These are phyloP conservation scores for Sussaba pulchella DNA, from an alignment of 2,888 invertebrate genomes.

Conservation along the genomic window DNA sequence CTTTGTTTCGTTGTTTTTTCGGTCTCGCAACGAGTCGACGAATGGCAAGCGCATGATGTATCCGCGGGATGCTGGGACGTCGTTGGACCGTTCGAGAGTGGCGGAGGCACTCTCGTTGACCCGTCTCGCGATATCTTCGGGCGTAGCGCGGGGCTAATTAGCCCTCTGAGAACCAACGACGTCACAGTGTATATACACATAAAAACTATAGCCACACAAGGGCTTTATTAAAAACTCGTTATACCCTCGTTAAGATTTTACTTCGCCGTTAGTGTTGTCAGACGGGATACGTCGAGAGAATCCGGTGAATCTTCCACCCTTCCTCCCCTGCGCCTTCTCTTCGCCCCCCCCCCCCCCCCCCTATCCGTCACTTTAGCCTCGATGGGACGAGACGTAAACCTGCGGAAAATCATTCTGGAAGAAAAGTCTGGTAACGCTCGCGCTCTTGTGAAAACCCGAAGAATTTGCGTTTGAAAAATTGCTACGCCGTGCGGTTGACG, in stretches of 20 bases:
- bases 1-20: no score
- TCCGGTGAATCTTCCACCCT: background rate
- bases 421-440: no score
- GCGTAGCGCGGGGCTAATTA: slow-evolving; percentile 56
- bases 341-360: background rate
- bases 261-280: slow-evolving; percentile 47
- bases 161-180: slow-evolving; percentile 43
- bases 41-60: no score
- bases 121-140: slow-evolving; percentile 48
- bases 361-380: no score
- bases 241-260: slow-evolving; percentile 63
- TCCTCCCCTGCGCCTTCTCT: no score
- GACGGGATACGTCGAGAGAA: slow-evolving; percentile 14
- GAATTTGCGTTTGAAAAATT: slow-evolving; percentile 54
- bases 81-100: slow-evolving; percentile 27
- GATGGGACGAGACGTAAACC: no score
- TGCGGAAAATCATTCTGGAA: no score
- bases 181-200: no score
- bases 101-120: slow-evolving; percentile 60
- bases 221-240: slow-evolving; percentile 65
- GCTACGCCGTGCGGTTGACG: slow-evolving; percentile 59
- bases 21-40: no score
- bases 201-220: slow-evolving; percentile 9
- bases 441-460: background rate
- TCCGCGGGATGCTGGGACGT: no score